These are phyloP conservation scores for Micrasema longulum DNA, from an alignment of 1,140 invertebrate genomes.

Conservation along the genomic window DNA sequence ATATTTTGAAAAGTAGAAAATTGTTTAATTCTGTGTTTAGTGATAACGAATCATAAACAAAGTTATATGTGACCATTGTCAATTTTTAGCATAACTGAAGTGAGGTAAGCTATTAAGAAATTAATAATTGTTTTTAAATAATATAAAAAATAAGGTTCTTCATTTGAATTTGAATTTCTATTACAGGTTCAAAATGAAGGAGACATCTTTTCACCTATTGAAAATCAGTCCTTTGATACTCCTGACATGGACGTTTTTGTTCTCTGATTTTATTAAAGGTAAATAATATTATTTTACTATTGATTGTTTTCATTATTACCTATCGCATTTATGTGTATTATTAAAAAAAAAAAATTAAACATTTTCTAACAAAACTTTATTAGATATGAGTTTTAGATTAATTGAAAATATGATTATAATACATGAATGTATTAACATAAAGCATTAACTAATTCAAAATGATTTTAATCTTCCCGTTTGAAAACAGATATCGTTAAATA, in stretches of 20 bases:
- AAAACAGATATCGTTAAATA: background rate
- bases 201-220: slow-evolving; percentile 32
- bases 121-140: background rate
- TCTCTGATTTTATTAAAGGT: slow-evolving; percentile 46
- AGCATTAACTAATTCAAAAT: background rate
- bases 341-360: background rate
- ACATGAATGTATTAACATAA: background rate
- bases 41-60: no score
- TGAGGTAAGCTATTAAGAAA: background rate
- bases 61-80: no score
- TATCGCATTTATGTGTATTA: background rate
- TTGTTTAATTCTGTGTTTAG: no score
- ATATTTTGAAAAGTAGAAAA: no score
- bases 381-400: background rate
- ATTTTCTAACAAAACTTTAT: background rate
- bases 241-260: slow-evolving; percentile 41
- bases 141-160: background rate
- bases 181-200: slow-evolving; percentile 45
- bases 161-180: background rate
- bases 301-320: background rate
- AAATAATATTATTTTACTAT: background rate
- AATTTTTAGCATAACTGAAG: no score
- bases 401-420: background rate
- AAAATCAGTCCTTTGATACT: slow-evolving; percentile 43
- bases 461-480: no score